Conservation (phyloP, 2,888 invertebrate species). For the Leptopilina syphax region DNA sequence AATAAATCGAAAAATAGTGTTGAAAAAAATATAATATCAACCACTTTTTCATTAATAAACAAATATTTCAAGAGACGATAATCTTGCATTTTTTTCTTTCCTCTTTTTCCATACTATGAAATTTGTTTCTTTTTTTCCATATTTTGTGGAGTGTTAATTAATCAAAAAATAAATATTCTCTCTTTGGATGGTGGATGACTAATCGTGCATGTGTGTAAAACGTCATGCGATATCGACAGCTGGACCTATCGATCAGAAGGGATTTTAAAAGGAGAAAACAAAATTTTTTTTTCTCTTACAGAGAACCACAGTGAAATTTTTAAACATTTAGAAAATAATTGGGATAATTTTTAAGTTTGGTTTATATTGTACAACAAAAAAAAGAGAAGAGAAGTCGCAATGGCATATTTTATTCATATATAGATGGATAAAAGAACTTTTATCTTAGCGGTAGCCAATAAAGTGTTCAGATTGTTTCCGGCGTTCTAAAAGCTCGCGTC, state of each 20-base stretch:
- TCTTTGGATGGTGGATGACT: constrained; percentile 21
- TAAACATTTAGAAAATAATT: background rate
- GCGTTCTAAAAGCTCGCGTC: constrained; percentile 56
- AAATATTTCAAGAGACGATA: no score
- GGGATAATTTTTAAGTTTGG: background rate
- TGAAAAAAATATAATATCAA: no score
- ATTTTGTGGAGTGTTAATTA: constrained; percentile 22
- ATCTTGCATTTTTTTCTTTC: no score
- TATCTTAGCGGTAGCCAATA: constrained; percentile 51
- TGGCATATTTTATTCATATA: background rate
- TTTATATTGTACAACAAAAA: no score
- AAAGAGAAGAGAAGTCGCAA: background rate
- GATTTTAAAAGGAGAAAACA: background rate
- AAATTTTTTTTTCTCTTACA: background rate
- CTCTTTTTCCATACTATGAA: background rate
- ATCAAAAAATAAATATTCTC: constrained; percentile 17
- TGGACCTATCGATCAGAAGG: constrained; percentile 1
- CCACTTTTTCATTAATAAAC: no score
- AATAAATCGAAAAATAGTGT: no score
- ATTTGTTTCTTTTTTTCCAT: background rate
- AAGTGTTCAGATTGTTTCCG: constrained; percentile 59
- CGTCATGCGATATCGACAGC: constrained; percentile 22
- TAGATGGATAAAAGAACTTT: background rate
- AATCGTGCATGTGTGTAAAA: constrained; percentile 28
- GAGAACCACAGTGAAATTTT: background rate